Conservation (phyloP, 2,888 invertebrate species). For the Neelides folsomi region DNA sequence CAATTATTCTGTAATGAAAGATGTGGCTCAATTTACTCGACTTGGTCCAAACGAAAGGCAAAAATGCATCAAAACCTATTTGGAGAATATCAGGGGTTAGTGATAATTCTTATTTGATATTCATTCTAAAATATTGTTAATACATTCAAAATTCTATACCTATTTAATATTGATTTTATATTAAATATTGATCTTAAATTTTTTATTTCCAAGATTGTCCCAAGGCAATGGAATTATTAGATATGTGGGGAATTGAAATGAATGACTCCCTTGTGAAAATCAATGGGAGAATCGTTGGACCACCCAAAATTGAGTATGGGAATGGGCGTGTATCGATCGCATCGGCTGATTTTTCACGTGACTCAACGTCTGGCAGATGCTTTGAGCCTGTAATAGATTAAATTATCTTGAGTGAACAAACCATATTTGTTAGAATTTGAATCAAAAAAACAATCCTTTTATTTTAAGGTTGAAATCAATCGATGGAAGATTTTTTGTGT, state of each 20-base stretch:
- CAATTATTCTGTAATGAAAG: conserved; percentile 75
- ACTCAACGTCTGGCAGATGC: conserved; percentile 11
- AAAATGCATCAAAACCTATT: conserved; percentile 49
- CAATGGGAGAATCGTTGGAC: conserved; percentile 49
- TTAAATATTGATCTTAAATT: background rate
- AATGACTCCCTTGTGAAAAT: conserved; percentile 46
- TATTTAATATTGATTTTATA: background rate
- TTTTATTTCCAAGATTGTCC: too few species aligned
- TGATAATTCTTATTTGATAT: background rate
- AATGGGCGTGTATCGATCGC: background rate
- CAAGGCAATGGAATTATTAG: conserved; percentile 55
- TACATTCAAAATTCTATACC: background rate
- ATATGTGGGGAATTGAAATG: conserved; percentile 66
- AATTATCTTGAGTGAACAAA: conserved; percentile 5
- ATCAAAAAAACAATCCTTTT: too few species aligned
- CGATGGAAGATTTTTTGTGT: conserved; percentile 15
- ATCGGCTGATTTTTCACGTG: conserved; percentile 17
- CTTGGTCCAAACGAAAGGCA: conserved; percentile 66
- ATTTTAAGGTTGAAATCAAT: conserved; percentile 10
- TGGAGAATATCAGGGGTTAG: conserved; percentile 35
- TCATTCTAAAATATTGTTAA: conserved; percentile 4
- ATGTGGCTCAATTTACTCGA: conserved; percentile 62
- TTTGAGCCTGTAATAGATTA: conserved; percentile 24
- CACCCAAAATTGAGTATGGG: conserved; percentile 33
- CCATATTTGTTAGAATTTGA: too few species aligned